Conservation (phyloP, 2,797 vertebrate genomes). For the Megalops cyprinoides region DNA sequence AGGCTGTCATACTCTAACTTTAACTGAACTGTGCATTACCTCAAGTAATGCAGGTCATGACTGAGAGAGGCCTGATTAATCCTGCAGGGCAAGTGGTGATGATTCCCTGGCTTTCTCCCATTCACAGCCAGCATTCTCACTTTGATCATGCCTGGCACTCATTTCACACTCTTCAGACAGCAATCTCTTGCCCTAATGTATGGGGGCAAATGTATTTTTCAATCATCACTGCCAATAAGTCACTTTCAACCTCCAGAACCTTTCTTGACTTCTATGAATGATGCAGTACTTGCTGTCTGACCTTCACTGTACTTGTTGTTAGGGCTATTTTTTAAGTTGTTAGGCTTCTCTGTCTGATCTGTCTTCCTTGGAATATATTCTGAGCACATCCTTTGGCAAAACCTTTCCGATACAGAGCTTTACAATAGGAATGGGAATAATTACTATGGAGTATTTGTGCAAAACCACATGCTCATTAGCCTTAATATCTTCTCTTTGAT, state of each 20-base stretch:
- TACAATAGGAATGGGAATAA: neutral
- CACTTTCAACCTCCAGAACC: neutral
- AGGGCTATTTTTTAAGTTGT: neutral
- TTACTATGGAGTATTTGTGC: neutral
- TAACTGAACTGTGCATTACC: slow-evolving; percentile 36
- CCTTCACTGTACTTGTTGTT: neutral
- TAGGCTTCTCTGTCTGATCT: neutral
- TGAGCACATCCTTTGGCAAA: neutral
- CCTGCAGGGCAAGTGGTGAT: slow-evolving; percentile 26
- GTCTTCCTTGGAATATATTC: neutral
- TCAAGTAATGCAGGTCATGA: slow-evolving; percentile 26
- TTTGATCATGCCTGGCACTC: slow-evolving; percentile 59
- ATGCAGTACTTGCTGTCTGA: neutral
- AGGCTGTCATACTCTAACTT: slow-evolving; percentile 36
- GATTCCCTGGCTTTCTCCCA: slow-evolving; percentile 36
- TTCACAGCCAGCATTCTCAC: slow-evolving; percentile 47
- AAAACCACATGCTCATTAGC: neutral
- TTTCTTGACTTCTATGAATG: neutral
- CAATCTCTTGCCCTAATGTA: slow-evolving; percentile 26
- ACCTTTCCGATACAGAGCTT: neutral
- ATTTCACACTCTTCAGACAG: slow-evolving; percentile 55
- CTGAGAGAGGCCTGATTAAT: slow-evolving; percentile 46
- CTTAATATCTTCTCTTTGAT: neutral
- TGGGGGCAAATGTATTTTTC: neutral
- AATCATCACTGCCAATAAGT: neutral